Evolutionary conservation across 2,797 vertebrate species (phyloP).

Genomic region (Pseudotriccus pelzelni): DNA sequence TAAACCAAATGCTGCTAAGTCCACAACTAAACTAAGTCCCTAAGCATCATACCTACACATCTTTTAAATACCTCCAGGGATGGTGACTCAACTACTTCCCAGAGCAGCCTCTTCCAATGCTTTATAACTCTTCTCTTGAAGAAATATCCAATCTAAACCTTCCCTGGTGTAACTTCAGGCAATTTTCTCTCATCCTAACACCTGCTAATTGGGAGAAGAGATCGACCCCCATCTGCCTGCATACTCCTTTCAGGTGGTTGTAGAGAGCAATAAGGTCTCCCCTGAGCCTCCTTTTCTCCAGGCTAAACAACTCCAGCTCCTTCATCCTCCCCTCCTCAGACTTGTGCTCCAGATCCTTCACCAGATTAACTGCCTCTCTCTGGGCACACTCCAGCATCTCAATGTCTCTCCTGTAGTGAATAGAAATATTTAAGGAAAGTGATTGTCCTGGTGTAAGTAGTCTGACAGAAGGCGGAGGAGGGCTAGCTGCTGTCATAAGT

Average conservation of each 20-base stretch:
- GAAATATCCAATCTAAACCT: background rate
- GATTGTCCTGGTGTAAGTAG: background rate
- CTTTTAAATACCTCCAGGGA: background rate
- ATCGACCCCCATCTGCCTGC: accelerated
- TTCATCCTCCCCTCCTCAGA: background rate
- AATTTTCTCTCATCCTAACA: background rate
- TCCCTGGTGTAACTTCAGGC: background rate
- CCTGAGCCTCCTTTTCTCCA: background rate
- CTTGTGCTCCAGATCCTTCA: background rate
- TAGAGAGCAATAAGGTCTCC: background rate
- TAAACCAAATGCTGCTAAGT: background rate
- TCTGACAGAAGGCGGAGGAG: background rate
- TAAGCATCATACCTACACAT: accelerated
- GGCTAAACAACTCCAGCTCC: background rate
- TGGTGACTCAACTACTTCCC: background rate
- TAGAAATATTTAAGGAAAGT: background rate
- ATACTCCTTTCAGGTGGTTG: background rate
- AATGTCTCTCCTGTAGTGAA: background rate
- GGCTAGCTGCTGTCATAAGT: background rate
- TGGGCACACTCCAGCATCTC: background rate
- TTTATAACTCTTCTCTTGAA: background rate
- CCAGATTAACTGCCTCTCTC: background rate
- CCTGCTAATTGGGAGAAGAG: background rate
- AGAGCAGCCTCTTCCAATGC: background rate
- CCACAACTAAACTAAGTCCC: background rate